Evolutionary conservation across 2,797 vertebrate genomes (phyloP), one percentile per base, ranked within the genome.

Genomic region (Rhodeus uyekii): DNA sequence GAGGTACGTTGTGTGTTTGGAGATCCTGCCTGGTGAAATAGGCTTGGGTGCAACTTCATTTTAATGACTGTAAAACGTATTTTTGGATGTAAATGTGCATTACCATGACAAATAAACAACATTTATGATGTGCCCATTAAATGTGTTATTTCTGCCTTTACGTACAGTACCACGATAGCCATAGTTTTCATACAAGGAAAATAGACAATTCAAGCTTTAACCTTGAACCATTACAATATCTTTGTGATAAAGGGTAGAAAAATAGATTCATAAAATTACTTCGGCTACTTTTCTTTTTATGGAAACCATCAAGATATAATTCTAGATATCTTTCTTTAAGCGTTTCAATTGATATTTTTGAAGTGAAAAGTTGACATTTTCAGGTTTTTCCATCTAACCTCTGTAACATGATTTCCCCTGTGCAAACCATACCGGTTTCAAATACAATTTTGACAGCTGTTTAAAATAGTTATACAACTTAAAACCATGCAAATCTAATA

Each of bases 61-160:
- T 71, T 18, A 80, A 60, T 44, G 65, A 71, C 50, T 46, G 65
- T 60, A 46, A n/a, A 55, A 69, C 36, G 16, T 44, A 77, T 36
- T 48, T 76, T 76, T 50, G 19, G 22, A 64, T 61, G 14, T 55
- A 64, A 68, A 39, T 46, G 39, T 61, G 55, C 44, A 80, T 80
- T 38, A 72, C 18, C 14, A 74, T 55, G 13, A 60, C 27, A 71
- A 39, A 80, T 71, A 44, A 69, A 71, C 34, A 34, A 71, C 0
- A 19, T 69, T 9, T 58, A 58, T 53, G 36, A 42, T 44, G 76
- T 68, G 32, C 44, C 32, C n/a, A 48, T 38, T 78, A 38, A 78
- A 46, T 32, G 38, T 48, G 10, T 77, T 65, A 24, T 73, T 46
- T 34, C 50, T 36, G 60, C 27, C 3, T 29, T n/a, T 32, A n/a